Evolutionary conservation across 1,140 invertebrate genomes (phyloP), one percentile per base, ranked within the genome.

Genomic region (Harpegnathos saltator): DNA sequence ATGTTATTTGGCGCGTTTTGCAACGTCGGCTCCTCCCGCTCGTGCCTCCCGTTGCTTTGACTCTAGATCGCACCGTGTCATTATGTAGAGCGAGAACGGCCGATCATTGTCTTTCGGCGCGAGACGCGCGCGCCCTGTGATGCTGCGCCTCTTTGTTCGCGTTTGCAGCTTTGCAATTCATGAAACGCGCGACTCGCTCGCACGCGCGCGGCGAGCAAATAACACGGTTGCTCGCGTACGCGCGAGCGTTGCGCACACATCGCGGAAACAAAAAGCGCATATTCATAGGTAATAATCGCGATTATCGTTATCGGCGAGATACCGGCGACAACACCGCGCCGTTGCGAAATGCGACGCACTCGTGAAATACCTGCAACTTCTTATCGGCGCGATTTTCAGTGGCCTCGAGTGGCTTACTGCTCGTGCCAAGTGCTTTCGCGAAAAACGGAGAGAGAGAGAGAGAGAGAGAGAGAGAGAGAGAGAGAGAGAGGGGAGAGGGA

Each of bases 51-150:
- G 54, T 72, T 38, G 71, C 22, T 11, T 17, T 66, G 63, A 68
- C 44, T 33, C 33, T 56, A 78, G 74, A 56, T 44, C 63, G 19
- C 48, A 69, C 75, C 63, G 75, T 78, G 33, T 78, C 14, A 78
- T 78, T 78, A 78, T 29, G 75, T 9, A 69, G 56, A 78, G 75
- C 75, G 63, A 44, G 38, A 78, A 78, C 48, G 63, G 29, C 63
- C 52, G 75, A 78, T 80, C 24, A 80, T 80, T 80, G 75, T 80
- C 65, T 69, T 80, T 71, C 75, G 74, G 29, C 5, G 62, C 63
- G 75, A 69, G 63, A 58, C 74, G 50, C 29, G 29, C 62, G 68
- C 52, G 33, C 62, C 62, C 62, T 54, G 75, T 78, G 68, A 68
- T 44, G 17, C 38, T 44, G 29, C 38, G 63, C 58, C 33, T 80